phyloP scores from a whole-genome alignment of 1,140 invertebrate genomes.

The Nebria ingens region DNA sequence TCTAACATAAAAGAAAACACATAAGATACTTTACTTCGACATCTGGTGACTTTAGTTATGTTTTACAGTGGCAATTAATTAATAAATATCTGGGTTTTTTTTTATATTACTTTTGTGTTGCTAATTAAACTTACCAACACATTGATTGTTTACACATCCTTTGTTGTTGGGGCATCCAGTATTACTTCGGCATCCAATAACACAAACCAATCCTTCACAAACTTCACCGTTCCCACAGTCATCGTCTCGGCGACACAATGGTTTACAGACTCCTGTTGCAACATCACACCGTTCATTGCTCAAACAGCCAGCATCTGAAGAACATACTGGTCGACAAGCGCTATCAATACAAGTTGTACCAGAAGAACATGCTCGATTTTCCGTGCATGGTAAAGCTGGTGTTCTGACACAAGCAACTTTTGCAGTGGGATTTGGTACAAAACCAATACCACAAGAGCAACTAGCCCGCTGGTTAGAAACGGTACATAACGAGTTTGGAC shows the following conservation, averaged over 20 bases:
- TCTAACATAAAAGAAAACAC: constrained; percentile 38
- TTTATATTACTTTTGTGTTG: neutral
- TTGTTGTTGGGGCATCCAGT: constrained; percentile 57
- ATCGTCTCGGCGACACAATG: constrained; percentile 61
- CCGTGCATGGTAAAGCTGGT: constrained; percentile 55
- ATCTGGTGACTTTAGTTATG: no score
- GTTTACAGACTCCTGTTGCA: constrained; percentile 49
- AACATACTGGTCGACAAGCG: constrained; percentile 65
- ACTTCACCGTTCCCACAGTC: constrained; percentile 77
- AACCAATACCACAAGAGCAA: constrained; percentile 64
- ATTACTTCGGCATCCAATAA: constrained; percentile 70
- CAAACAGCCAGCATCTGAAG: constrained; percentile 59
- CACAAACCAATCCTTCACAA: constrained; percentile 68
- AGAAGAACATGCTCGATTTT: constrained; percentile 59
- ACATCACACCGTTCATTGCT: constrained; percentile 68
- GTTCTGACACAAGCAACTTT: constrained; percentile 71
- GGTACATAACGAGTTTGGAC: constrained; percentile 70
- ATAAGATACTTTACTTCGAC: neutral
- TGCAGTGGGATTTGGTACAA: constrained; percentile 74
- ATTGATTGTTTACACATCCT: constrained; percentile 65
- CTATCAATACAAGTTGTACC: constrained; percentile 57
- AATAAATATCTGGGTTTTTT: constrained; percentile 6
- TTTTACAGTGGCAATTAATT: no score
- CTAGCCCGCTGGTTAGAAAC: constrained; percentile 71
- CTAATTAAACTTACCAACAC: constrained; percentile 37